Evolutionary conservation across 2,113 vertebrate genomes (phyloP).

Genomic region (Odontophorus gujanensis): DNA sequence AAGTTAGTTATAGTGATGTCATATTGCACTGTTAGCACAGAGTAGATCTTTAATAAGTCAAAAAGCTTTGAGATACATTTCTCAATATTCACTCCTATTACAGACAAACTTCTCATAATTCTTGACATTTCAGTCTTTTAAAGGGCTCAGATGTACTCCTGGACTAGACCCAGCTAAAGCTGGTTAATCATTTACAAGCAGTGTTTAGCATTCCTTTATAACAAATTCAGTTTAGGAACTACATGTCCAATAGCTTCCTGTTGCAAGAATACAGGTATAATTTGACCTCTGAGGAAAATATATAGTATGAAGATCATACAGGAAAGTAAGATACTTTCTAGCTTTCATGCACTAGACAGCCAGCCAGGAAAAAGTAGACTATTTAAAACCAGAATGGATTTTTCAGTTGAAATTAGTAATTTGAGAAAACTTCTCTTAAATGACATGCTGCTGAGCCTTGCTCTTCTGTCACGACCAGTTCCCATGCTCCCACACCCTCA

Average conservation of each 20-base stretch:
- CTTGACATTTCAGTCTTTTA: not conserved
- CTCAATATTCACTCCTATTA: not conserved
- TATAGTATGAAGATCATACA: not conserved
- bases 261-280: not conserved
- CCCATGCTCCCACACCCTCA: slow-evolving; percentile 34
- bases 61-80: not conserved
- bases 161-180: not conserved
- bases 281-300: not conserved
- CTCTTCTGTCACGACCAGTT: not conserved
- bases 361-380: not conserved
- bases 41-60: not conserved
- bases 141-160: not conserved
- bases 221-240: not conserved
- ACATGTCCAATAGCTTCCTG: not conserved
- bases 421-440: not conserved
- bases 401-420: not conserved
- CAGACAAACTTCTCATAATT: not conserved
- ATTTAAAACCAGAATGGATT: not conserved
- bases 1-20: not conserved
- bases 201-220: not conserved
- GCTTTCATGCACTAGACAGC: not conserved
- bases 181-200: not conserved
- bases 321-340: not conserved
- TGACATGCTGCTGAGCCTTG: not conserved
- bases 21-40: not conserved